A percentile compares a stretch with the other conserved stretches of the same genome.
Conservation (phyloP, 2,888 invertebrate genomes). For the Junonia oenone region DNA sequence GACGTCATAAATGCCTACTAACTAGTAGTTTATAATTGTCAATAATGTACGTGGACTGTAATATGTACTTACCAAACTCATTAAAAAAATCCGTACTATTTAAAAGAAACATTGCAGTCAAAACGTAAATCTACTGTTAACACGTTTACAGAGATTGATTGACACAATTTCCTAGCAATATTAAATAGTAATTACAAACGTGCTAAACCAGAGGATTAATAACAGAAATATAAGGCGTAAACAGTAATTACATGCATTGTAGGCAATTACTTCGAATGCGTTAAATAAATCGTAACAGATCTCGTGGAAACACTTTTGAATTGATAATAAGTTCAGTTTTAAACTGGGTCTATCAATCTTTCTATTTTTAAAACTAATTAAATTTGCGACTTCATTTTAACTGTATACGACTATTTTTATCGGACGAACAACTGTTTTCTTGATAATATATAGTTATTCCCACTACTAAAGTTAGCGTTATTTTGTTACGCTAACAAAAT, state of each 20-base stretch:
- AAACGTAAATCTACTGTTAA: background rate
- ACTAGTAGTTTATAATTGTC: too few species aligned
- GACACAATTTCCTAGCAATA: background rate
- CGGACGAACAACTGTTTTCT: too few species aligned
- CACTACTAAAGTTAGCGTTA: too few species aligned
- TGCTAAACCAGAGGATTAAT: constrained; percentile 8
- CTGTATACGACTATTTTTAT: background rate
- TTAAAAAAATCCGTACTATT: background rate
- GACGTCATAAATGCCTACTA: too few species aligned
- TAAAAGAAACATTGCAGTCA: background rate
- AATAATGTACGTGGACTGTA: too few species aligned
- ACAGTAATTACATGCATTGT: constrained; percentile 15
- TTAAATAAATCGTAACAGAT: constrained; percentile 1
- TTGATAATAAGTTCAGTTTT: background rate
- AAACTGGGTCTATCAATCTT: background rate
- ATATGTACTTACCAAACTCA: background rate
- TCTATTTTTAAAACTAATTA: background rate
- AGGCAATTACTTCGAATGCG: constrained; percentile 17
- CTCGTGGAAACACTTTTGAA: background rate
- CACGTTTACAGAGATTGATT: background rate
- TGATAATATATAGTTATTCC: too few species aligned
- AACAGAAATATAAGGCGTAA: constrained; percentile 16
- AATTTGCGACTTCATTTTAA: background rate
- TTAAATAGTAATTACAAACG: constrained; percentile 4
- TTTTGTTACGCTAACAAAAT: too few species aligned